phyloP scores from a whole-genome alignment of 2,797 vertebrate species.

The Natrix natrix region DNA sequence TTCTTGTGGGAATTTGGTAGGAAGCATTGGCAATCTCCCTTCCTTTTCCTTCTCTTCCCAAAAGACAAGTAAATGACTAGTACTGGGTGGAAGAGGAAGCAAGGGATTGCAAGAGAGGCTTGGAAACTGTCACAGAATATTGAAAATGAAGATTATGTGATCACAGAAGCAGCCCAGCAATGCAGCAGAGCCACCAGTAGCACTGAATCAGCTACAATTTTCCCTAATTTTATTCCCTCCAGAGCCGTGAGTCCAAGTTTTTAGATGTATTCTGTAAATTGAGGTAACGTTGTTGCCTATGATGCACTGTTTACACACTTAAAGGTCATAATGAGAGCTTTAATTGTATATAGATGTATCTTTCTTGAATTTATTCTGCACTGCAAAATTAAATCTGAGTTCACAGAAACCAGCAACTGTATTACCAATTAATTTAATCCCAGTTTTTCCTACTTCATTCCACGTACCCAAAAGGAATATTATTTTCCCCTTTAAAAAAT shows the following conservation, averaged over 20 bases:
- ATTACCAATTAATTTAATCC: neutral
- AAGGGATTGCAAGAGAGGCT: neutral
- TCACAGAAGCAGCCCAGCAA: too few species aligned
- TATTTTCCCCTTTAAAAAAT: neutral
- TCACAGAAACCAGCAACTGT: neutral
- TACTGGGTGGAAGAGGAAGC: neutral
- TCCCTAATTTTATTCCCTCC: neutral
- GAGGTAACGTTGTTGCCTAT: neutral
- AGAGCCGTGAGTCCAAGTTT: neutral
- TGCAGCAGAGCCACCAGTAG: neutral
- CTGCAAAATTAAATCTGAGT: neutral
- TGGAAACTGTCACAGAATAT: too few species aligned
- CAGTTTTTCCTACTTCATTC: constrained; percentile 16
- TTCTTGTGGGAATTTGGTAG: neutral
- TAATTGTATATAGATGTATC: neutral
- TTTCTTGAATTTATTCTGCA: neutral
- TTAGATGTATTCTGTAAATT: neutral
- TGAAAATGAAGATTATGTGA: too few species aligned
- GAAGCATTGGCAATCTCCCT: neutral
- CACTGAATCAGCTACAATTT: neutral
- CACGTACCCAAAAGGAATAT: neutral
- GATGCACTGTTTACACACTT: neutral
- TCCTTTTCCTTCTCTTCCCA: neutral
- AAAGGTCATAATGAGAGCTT: neutral
- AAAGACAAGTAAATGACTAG: neutral